phyloP scores from a whole-genome alignment of 2,113 vertebrate genomes.

The Tamias sibiricus region DNA sequence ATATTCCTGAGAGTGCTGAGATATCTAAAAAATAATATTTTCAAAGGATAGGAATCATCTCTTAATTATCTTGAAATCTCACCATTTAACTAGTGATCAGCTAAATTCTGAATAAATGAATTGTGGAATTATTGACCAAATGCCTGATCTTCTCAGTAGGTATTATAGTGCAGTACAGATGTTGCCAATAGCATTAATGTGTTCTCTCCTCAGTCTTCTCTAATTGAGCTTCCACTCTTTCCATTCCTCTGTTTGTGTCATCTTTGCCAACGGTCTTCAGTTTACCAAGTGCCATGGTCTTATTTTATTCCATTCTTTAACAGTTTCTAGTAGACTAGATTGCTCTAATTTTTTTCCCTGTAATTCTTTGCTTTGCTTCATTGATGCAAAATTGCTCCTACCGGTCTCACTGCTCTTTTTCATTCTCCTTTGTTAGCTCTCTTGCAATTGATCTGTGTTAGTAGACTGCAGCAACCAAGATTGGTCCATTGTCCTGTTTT shows the following conservation, averaged over 20 bases:
- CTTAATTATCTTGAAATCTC: conserved; percentile 27
- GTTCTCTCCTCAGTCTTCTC: neutral
- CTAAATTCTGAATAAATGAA: neutral
- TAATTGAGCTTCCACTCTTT: neutral
- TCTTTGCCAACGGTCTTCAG: neutral
- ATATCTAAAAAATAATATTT: neutral
- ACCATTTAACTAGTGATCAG: neutral
- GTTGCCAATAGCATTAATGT: neutral
- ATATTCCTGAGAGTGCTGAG: neutral
- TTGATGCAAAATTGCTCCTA: neutral
- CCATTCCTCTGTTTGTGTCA: neutral
- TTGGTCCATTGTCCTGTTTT: neutral
- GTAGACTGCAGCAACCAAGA: neutral
- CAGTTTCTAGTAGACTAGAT: neutral
- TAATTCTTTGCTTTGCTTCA: neutral
- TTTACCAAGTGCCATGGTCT: neutral
- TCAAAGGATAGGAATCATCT: conserved; percentile 2
- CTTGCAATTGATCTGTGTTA: neutral
- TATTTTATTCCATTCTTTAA: neutral
- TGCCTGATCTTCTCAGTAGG: neutral
- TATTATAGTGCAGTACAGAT: neutral
- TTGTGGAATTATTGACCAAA: neutral
- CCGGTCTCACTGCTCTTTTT: neutral
- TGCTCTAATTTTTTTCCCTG: neutral
- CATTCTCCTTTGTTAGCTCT: neutral